These are phyloP conservation scores for Drymodes brunneopygia DNA, from an alignment of 2,113 vertebrate genomes.

Conservation along the genomic window DNA sequence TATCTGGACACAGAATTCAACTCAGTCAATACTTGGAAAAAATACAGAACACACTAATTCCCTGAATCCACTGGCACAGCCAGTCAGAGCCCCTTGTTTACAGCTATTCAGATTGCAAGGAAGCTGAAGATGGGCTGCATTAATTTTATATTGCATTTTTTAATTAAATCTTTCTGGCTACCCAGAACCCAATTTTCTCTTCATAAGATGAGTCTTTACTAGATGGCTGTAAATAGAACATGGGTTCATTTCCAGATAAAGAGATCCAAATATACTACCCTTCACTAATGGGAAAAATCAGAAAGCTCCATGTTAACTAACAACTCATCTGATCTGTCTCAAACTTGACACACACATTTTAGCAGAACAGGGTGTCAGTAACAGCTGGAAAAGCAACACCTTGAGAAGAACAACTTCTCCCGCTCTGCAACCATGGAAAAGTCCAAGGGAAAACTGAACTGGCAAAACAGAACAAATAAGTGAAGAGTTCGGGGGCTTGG, in stretches of 20 bases:
- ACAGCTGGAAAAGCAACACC: neutral
- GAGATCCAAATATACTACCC: neutral
- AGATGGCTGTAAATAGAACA: constrained; percentile 8
- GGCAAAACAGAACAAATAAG: neutral
- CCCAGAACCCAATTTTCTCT: constrained; percentile 20
- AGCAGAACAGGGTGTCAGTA: neutral
- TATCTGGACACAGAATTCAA: neutral
- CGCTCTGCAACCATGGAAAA: neutral
- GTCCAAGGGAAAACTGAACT: neutral
- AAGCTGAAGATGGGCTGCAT: neutral
- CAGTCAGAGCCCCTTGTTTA: neutral
- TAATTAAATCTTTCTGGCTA: constrained; percentile 40
- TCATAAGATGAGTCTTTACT: neutral
- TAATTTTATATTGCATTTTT: constrained; percentile 15
- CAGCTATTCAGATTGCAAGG: neutral
- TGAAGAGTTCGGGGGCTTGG: neutral
- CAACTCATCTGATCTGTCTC: neutral
- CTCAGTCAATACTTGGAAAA: neutral
- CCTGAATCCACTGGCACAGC: neutral
- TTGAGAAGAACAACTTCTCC: neutral
- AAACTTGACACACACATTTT: neutral
- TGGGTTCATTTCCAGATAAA: constrained; percentile 17
- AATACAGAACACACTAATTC: neutral
- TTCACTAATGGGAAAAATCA: neutral
- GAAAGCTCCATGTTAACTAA: neutral